These are phyloP conservation scores for Coleophora flavipennella DNA, from an alignment of 2,888 invertebrate species.

Conservation along the genomic window DNA sequence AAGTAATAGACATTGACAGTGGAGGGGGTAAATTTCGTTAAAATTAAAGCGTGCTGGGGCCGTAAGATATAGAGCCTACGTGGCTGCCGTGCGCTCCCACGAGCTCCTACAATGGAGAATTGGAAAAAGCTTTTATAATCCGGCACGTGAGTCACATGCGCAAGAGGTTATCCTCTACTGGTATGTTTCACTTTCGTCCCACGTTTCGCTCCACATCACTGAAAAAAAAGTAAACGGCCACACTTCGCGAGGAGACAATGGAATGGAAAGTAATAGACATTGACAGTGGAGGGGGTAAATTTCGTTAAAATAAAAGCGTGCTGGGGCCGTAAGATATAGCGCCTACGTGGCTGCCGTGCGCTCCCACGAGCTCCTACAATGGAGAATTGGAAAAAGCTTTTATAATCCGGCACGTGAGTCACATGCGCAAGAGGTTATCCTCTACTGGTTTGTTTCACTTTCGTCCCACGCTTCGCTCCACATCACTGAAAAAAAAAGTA, in stretches of 20 bases:
- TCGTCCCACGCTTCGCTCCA: no score
- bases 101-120: conserved; percentile 65
- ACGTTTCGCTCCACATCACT: no score
- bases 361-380: conserved; percentile 57
- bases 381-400: conserved; percentile 73
- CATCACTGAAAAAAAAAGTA: no score
- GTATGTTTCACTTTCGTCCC: no score
- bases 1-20: conserved; percentile 66
- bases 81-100: conserved; percentile 59
- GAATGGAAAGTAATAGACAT: conserved; percentile 67
- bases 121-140: conserved; percentile 74
- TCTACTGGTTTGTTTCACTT: no score
- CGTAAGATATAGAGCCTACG: conserved; percentile 71
- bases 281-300: conserved; percentile 65
- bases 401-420: conserved; percentile 70
- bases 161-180: no score
- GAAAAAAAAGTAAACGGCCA: no score
- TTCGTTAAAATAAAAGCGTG: conserved; percentile 72
- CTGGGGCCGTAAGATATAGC: conserved; percentile 68
- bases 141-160: conserved; percentile 67
- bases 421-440: conserved; percentile 57
- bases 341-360: conserved; percentile 66
- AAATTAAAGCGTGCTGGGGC: conserved; percentile 69
- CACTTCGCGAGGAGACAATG: conserved; percentile 51
- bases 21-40: conserved; percentile 68